These are phyloP conservation scores for Dicrurus megarhynchus DNA, from an alignment of 2,113 vertebrate genomes.

Conservation along the genomic window DNA sequence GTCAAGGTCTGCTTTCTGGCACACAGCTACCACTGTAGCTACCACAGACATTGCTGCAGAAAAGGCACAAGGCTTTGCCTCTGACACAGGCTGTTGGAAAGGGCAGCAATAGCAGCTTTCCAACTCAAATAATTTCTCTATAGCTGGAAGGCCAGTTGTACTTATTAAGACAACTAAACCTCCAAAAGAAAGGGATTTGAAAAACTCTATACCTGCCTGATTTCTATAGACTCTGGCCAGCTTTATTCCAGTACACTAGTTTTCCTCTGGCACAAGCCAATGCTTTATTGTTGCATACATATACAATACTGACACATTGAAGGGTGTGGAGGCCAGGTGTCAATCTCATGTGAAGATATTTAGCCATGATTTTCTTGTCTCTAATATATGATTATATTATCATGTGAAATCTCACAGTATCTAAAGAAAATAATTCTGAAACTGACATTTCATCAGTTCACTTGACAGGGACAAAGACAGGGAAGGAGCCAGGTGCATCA, in stretches of 20 bases:
- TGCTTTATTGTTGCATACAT: neutral
- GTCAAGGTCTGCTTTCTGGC: neutral
- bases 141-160: neutral
- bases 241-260: neutral
- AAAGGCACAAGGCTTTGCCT: neutral
- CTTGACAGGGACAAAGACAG: neutral
- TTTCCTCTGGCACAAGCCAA: neutral
- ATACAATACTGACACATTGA: neutral
- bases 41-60: neutral
- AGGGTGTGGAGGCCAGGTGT: neutral
- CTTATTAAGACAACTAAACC: neutral
- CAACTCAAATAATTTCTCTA: neutral
- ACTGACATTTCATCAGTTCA: neutral
- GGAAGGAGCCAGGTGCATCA: neutral
- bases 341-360: neutral
- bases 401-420: neutral
- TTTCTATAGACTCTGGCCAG: neutral
- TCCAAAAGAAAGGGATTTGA: neutral
- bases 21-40: neutral
- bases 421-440: neutral
- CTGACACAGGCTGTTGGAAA: neutral
- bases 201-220: neutral
- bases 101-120: neutral
- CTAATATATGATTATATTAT: neutral
- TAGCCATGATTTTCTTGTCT: neutral